A percentile compares a stretch with the other conserved stretches of the same genome.
These are phyloP conservation scores for Clavelina lepadiformis DNA, from an alignment of 23 tunicate species.

Conservation along the genomic window DNA sequence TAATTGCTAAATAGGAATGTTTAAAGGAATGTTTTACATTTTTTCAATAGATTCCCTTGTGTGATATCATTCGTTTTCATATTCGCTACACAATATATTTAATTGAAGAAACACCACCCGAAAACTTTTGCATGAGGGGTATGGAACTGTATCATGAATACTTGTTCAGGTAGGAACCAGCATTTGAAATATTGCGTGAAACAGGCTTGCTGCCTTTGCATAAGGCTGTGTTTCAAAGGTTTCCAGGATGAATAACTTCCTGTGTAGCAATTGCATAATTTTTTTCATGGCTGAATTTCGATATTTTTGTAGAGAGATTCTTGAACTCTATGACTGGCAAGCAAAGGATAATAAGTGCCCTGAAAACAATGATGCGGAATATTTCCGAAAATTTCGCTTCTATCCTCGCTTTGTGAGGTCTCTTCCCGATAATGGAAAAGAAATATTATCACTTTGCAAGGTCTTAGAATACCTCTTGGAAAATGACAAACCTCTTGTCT, in stretches of 20 bases:
- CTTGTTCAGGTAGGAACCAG: conserved; percentile 90
- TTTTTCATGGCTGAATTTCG: too few species aligned
- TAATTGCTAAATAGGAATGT: not conserved
- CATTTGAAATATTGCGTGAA: too few species aligned
- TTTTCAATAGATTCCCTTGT: conserved; percentile 55
- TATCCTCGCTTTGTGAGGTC: conserved; percentile 83
- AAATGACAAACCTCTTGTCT: conserved; percentile 71
- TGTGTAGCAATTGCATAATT: too few species aligned
- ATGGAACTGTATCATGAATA: conserved; percentile 83
- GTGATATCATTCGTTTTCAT: conserved; percentile 90
- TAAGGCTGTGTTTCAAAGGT: too few species aligned
- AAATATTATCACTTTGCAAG: conserved; percentile 76
- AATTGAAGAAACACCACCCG: conserved; percentile 89
- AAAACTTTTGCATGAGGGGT: conserved; percentile 79
- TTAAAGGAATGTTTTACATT: not conserved
- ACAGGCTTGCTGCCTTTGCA: too few species aligned
- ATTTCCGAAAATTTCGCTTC: conserved; percentile 73
- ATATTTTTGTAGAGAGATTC: conserved; percentile 41
- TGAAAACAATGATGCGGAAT: conserved; percentile 18
- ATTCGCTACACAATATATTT: conserved; percentile 84
- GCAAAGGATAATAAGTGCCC: conserved; percentile 10
- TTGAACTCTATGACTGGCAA: conserved; percentile 96
- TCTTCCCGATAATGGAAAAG: conserved; percentile 81
- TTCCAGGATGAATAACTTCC: too few species aligned
- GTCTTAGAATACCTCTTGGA: conserved; percentile 81